Evolutionary conservation across 2,797 vertebrate genomes (phyloP), one percentile per base, ranked within the genome.

Genomic region (Threskiornis aethiopicus): DNA sequence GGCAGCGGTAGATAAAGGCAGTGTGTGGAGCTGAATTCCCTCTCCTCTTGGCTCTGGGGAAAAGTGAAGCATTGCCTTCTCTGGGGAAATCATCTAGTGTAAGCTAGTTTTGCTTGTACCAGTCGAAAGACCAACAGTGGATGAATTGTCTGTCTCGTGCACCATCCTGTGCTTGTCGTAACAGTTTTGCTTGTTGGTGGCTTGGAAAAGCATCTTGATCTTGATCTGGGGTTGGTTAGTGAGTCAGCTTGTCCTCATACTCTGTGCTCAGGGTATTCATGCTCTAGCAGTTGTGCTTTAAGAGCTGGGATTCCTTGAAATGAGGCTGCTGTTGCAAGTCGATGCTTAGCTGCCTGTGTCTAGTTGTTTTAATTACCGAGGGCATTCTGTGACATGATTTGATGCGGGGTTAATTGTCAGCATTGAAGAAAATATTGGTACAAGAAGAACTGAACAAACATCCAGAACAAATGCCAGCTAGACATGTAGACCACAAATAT

Each of bases 21-120:
- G 61, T 1, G 7, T 14, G n/a, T 84, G 62, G 84, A 71, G 72
- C 54, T 52, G 41, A n/a, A 47, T 65, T 55, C 55, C 51, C 35
- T 46, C 42, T 33, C 25, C 39, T 37, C 18, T 33, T 67, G 78
- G 41, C 71, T 82, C 22, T n/a, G 39, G 65, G 58, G 33, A 79
- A 3, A 4, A 7, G 24, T 5, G 28, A 19, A 59, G 29, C 1
- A 0, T 31, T 55, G 28, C 22, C 1, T 1, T 67, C 69, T 55
- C 42, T 42, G n/a, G n/a, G 42, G 33, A 16, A 16, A 31, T 80
- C 17, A 1, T 9, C 73, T 44, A 2, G 4, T 2, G 20, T 20
- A 25, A 86, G 61, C n/a, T 54, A 81, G 70, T 41, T 0, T 0
- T 25, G 86, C 65, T 70, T 44, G 41, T n/a, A 33, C 52, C 39